Conservation (phyloP, 2,113 vertebrate species). For the Ceyx melanurus region DNA sequence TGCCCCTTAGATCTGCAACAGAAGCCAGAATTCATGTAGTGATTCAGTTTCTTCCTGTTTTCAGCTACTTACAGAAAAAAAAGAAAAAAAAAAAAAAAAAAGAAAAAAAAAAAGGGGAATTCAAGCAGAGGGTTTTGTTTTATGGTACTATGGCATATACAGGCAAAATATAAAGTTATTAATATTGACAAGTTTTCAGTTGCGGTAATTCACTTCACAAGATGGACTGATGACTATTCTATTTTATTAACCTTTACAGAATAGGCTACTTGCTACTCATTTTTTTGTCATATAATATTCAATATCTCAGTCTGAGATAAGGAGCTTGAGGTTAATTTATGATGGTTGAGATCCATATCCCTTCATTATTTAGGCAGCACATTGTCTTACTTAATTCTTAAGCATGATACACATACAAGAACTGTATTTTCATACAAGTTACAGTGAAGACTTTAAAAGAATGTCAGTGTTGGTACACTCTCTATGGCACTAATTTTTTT, state of each 20-base stretch:
- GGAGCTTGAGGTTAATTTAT: not conserved
- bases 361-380: not conserved
- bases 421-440: not conserved
- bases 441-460: not conserved
- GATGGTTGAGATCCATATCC: not conserved
- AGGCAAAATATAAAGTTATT: not conserved
- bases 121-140: not conserved
- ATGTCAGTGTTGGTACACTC: not conserved
- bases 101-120: not conserved
- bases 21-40: not conserved
- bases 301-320: not conserved
- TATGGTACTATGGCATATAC: fast-evolving
- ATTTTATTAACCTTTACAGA: not conserved
- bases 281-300: not conserved
- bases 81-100: not conserved
- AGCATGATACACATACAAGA: not conserved
- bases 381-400: not conserved
- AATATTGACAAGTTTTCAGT: not conserved
- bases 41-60: not conserved
- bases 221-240: not conserved
- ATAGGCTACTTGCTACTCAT: not conserved
- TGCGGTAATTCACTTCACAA: not conserved
- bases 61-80: not conserved
- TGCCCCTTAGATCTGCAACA: not conserved
- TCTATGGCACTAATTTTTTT: not conserved